A percentile compares a stretch with the other conserved stretches of the same genome.
These are phyloP conservation scores for Drosophila sucinea DNA, from an alignment of 1,140 invertebrate genomes.

Conservation along the genomic window DNA sequence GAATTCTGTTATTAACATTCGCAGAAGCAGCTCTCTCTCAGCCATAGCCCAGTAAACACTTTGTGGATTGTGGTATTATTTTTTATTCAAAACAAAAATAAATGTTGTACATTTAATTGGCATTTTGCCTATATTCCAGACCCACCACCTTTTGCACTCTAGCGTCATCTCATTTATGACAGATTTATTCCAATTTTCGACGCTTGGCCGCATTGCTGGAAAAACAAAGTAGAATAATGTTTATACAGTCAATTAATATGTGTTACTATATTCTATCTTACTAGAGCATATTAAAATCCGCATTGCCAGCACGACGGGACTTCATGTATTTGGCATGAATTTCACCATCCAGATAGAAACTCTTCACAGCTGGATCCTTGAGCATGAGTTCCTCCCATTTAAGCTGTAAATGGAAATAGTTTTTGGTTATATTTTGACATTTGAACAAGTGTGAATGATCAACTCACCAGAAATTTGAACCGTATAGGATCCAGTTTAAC, in stretches of 20 bases:
- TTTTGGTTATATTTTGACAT: background rate
- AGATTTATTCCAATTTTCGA: slow-evolving; percentile 29
- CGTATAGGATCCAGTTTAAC: slow-evolving; percentile 61
- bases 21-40: background rate
- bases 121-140: background rate
- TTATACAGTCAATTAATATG: background rate
- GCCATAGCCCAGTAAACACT: background rate
- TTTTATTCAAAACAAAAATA: background rate
- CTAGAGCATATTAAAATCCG: slow-evolving; percentile 52
- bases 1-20: background rate
- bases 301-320: slow-evolving; percentile 33
- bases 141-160: background rate
- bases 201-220: slow-evolving; percentile 42
- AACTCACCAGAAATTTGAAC: slow-evolving; percentile 64
- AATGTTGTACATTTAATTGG: slow-evolving; percentile 5
- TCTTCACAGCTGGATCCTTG: slow-evolving; percentile 87
- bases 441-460: accelerated
- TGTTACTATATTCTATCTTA: background rate
- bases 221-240: background rate
- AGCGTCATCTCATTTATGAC: too few species aligned
- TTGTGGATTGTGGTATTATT: background rate
- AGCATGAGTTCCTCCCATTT: slow-evolving; percentile 89
- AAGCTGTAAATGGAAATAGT: slow-evolving; percentile 83
- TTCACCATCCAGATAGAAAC: slow-evolving; percentile 87
- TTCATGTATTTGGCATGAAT: slow-evolving; percentile 86